Percentiles rank a stretch among this genome's conserved stretches.
These are phyloP conservation scores for Podiceps cristatus DNA, from an alignment of 2,113 vertebrate genomes.

Conservation along the genomic window DNA sequence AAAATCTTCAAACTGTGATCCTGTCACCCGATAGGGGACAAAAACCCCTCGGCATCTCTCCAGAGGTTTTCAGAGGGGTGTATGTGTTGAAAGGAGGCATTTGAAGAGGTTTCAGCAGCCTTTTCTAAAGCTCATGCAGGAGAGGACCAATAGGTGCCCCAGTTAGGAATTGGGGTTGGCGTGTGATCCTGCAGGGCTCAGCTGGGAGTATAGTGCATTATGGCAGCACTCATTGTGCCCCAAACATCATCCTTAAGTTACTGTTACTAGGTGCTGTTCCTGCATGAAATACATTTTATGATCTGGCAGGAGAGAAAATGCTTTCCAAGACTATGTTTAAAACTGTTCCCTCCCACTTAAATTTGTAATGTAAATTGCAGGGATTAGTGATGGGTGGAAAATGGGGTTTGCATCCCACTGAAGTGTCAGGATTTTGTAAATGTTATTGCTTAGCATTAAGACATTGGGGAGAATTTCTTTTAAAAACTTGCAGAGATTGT, in stretches of 20 bases:
- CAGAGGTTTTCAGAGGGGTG: not conserved
- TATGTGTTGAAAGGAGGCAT: not conserved
- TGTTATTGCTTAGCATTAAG: not conserved
- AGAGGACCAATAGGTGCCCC: not conserved
- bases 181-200: not conserved
- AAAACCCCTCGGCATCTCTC: not conserved
- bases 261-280: not conserved
- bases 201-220: not conserved
- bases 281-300: not conserved
- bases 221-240: not conserved
- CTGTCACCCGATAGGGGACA: not conserved
- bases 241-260: not conserved
- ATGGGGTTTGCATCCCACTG: not conserved
- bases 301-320: not conserved
- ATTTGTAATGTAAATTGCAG: not conserved
- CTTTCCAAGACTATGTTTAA: not conserved
- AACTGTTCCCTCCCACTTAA: not conserved
- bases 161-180: not conserved
- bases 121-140: not conserved
- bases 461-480: not conserved
- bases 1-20: not conserved
- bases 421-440: not conserved
- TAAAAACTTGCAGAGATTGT: not conserved
- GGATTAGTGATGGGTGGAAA: not conserved
- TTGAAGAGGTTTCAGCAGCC: not conserved